Evolutionary conservation across 2,113 vertebrate species (phyloP).

Genomic region (Laterallus jamaicensis): DNA sequence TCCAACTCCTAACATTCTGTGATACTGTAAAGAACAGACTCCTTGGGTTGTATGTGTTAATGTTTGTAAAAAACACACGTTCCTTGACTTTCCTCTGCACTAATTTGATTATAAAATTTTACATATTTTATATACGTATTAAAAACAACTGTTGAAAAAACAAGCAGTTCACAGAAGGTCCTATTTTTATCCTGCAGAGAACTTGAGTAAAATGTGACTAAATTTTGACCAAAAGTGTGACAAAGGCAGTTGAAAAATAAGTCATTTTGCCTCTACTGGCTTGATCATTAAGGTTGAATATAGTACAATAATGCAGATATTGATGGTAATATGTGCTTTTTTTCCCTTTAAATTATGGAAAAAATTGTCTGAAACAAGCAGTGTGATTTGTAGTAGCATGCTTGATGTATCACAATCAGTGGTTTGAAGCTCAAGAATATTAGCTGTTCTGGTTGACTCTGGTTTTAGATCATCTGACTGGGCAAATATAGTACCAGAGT

Average conservation of each 20-base stretch:
- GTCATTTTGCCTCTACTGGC: background rate
- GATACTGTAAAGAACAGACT: background rate
- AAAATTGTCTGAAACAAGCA: background rate
- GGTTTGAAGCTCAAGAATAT: background rate
- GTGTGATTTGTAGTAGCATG: background rate
- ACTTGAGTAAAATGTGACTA: background rate
- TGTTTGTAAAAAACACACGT: background rate
- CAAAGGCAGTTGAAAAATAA: constrained; percentile 2
- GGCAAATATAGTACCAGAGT: too few relatives aligned
- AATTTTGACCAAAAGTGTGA: background rate
- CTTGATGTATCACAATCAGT: background rate
- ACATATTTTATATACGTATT: background rate
- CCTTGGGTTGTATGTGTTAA: background rate
- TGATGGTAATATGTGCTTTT: background rate
- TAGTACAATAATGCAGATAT: background rate
- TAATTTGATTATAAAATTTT: background rate
- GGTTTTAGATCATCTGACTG: too few relatives aligned
- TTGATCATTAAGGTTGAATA: background rate
- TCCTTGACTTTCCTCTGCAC: background rate
- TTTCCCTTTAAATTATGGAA: background rate
- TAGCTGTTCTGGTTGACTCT: background rate
- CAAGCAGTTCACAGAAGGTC: background rate
- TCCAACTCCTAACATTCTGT: too few relatives aligned
- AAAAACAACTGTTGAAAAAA: background rate
- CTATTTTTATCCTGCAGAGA: background rate